Evolutionary conservation across 2,113 vertebrate genomes (phyloP).

Genomic region (Dromiciops gliroides): DNA sequence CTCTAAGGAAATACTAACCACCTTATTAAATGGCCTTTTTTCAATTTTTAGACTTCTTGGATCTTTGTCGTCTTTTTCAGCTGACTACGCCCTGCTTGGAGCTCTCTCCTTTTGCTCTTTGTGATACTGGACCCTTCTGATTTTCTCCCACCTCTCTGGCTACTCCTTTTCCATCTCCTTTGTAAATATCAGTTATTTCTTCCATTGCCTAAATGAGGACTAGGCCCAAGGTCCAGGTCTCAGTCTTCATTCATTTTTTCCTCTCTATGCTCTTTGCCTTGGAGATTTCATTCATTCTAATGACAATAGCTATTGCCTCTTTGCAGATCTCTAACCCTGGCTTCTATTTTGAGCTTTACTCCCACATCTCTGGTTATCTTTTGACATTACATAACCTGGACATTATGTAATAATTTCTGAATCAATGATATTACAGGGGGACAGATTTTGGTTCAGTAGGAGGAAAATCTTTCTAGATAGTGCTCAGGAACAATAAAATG

Average conservation of each 20-base stretch:
- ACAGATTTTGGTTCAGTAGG: neutral
- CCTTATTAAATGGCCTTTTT: neutral
- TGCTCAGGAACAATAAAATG: too few relatives aligned
- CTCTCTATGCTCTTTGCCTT: neutral
- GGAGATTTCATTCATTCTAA: neutral
- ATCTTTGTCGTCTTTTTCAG: neutral
- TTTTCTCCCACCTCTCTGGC: neutral
- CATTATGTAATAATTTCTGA: neutral
- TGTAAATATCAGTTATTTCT: neutral
- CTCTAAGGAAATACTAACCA: neutral
- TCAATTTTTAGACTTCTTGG: neutral
- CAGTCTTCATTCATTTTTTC: neutral
- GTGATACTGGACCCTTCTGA: neutral
- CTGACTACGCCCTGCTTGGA: neutral
- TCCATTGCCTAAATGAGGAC: neutral
- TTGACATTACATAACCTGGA: neutral
- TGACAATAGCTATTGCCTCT: neutral
- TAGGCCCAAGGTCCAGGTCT: neutral
- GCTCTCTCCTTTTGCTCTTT: neutral
- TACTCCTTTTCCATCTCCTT: neutral
- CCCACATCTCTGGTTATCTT: neutral
- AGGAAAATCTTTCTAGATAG: neutral
- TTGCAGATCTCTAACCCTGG: neutral
- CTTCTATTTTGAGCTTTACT: neutral
- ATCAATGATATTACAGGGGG: neutral